Conservation (phyloP, 2,888 invertebrate species). For the Scaptomyza flava region DNA sequence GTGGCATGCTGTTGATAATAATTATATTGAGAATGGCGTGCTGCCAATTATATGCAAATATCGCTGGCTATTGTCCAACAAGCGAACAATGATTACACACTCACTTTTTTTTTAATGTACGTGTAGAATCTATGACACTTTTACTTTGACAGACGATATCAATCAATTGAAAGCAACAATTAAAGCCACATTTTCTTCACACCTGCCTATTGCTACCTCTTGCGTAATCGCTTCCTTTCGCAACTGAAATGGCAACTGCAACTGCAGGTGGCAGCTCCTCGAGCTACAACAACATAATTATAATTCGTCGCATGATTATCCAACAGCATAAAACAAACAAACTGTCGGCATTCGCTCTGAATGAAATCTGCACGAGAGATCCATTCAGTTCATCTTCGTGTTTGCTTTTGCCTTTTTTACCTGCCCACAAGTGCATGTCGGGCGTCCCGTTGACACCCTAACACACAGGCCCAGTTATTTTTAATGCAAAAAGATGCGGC, state of each 20-base stretch:
- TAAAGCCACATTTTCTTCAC: constrained; percentile 22
- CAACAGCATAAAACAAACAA: constrained; percentile 39
- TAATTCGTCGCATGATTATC: constrained; percentile 49
- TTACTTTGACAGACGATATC: constrained; percentile 57
- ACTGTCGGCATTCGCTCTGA: constrained; percentile 33
- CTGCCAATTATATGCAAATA: constrained; percentile 28
- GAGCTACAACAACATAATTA: constrained; percentile 3
- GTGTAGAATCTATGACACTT: constrained; percentile 56
- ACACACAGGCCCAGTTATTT: constrained; percentile 69
- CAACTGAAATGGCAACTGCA: constrained; percentile 25
- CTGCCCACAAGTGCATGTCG: constrained; percentile 37
- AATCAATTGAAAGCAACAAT: constrained; percentile 64
- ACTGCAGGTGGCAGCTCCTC: constrained; percentile 9
- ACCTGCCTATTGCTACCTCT: constrained; percentile 6
- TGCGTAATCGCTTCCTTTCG: constrained; percentile 53
- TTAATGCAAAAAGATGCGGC: constrained; percentile 19
- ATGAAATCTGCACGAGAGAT: constrained; percentile 38
- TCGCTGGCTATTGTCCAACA: constrained; percentile 34
- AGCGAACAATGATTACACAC: neutral
- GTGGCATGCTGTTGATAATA: constrained; percentile 25
- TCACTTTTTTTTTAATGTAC: constrained; percentile 27
- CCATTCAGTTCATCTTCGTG: constrained; percentile 28
- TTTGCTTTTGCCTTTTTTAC: constrained; percentile 19
- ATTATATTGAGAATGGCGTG: constrained; percentile 32
- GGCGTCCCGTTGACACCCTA: constrained; percentile 68